phyloP scores from a whole-genome alignment of 1,140 invertebrate species.

The Micrasema minimum region DNA sequence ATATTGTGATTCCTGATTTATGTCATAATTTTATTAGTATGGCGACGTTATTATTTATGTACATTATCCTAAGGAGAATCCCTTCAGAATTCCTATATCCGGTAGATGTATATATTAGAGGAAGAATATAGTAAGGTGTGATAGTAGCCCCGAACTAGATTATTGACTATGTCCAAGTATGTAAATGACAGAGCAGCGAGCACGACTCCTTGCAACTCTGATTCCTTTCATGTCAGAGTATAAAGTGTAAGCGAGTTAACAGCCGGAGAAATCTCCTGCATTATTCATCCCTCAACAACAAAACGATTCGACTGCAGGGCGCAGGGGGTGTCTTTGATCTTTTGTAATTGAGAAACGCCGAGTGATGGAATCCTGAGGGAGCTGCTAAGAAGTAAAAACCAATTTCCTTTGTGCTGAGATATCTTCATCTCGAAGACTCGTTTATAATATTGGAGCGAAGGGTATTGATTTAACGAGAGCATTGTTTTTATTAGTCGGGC shows the following conservation, averaged over 20 bases:
- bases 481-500: neutral
- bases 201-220: neutral
- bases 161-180: neutral
- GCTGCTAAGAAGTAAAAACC: constrained; percentile 30
- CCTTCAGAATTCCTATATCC: too few relatives aligned
- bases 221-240: constrained; percentile 25
- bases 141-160: too few relatives aligned
- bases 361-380: constrained; percentile 1
- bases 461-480: constrained; percentile 6
- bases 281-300: constrained; percentile 48
- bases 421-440: constrained; percentile 25
- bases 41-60: too few relatives aligned
- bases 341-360: constrained; percentile 50
- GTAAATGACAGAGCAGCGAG: neutral
- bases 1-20: too few relatives aligned
- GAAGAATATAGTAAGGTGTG: too few relatives aligned
- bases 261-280: constrained; percentile 36
- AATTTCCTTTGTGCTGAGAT: constrained; percentile 38
- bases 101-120: too few relatives aligned
- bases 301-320: constrained; percentile 50
- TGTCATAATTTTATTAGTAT: too few relatives aligned
- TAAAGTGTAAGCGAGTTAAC: constrained; percentile 13
- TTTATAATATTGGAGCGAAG: constrained; percentile 9
- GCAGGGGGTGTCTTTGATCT: constrained; percentile 51
- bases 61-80: too few relatives aligned